A percentile compares a stretch with the other conserved stretches of the same genome.
Evolutionary conservation across 2,888 invertebrate species (phyloP).

Genomic region (Rhogogaster chlorosoma): DNA sequence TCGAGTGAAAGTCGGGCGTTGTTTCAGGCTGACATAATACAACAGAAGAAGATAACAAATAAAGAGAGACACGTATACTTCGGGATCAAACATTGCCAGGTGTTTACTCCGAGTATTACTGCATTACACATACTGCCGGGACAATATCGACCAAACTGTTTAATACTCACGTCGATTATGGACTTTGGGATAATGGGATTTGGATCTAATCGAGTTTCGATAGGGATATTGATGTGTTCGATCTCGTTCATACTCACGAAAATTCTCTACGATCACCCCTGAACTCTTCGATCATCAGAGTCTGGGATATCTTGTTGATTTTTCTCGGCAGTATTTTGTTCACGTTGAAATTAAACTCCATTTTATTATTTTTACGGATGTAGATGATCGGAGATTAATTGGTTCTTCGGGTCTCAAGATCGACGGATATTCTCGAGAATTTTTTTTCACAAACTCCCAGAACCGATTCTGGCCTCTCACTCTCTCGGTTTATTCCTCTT

Average conservation of each 20-base stretch:
- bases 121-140: neutral
- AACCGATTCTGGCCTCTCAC: no score
- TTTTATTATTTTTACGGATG: slow-evolving; percentile 51
- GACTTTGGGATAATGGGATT: neutral
- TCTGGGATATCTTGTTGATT: slow-evolving; percentile 75
- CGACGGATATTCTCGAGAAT: no score
- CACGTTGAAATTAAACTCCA: slow-evolving; percentile 76
- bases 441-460: no score
- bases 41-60: neutral
- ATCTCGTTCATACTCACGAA: slow-evolving; percentile 67
- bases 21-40: neutral
- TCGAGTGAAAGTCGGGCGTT: slow-evolving; percentile 1
- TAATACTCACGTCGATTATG: slow-evolving; percentile 32
- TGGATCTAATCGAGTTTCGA: neutral
- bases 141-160: slow-evolving; percentile 11
- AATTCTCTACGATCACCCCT: slow-evolving; percentile 73
- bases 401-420: neutral
- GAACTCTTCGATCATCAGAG: slow-evolving; percentile 73
- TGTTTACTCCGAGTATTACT: neutral
- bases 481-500: neutral
- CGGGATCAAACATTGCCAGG: neutral
- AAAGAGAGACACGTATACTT: neutral
- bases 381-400: neutral
- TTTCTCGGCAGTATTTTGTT: slow-evolving; percentile 73
- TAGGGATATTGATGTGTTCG: slow-evolving; percentile 14